These are phyloP conservation scores for Prunella fulvescens DNA, from an alignment of 2,113 vertebrate genomes.

Conservation along the genomic window DNA sequence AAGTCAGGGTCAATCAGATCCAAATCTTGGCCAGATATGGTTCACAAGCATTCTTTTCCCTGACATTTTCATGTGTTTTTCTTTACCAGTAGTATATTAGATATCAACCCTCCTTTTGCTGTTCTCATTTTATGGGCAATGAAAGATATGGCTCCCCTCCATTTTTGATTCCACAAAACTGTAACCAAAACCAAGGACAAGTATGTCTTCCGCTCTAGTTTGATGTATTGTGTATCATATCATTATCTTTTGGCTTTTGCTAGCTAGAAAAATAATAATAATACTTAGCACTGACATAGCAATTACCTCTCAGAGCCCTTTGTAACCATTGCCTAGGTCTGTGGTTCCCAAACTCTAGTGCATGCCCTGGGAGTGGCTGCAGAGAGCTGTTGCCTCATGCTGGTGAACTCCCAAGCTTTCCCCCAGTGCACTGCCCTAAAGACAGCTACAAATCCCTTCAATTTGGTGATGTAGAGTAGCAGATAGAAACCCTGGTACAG, in stretches of 20 bases:
- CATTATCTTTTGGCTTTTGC: conserved; percentile 21
- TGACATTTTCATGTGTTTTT: not conserved
- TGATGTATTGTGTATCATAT: conserved; percentile 16
- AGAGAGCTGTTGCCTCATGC: not conserved
- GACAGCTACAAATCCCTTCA: not conserved
- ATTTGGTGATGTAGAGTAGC: not conserved
- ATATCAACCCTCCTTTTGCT: not conserved
- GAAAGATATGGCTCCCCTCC: not conserved
- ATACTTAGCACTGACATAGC: not conserved
- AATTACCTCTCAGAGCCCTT: conserved; percentile 10
- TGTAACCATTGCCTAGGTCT: not conserved
- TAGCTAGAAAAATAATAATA: conserved; percentile 36
- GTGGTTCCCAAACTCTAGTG: not conserved
- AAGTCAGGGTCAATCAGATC: not conserved
- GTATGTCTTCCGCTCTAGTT: not conserved
- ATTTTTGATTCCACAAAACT: not conserved
- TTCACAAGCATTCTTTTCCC: not conserved
- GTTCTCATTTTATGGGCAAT: not conserved
- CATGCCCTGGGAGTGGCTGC: not conserved
- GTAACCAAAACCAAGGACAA: not conserved
- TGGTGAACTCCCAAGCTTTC: not conserved
- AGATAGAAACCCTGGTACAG: not conserved
- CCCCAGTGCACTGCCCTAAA: not conserved
- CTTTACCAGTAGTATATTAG: not conserved
- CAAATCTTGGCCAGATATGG: not conserved